These are phyloP conservation scores for Brachyalestes nurse DNA, from an alignment of 2,797 vertebrate species.

Conservation along the genomic window DNA sequence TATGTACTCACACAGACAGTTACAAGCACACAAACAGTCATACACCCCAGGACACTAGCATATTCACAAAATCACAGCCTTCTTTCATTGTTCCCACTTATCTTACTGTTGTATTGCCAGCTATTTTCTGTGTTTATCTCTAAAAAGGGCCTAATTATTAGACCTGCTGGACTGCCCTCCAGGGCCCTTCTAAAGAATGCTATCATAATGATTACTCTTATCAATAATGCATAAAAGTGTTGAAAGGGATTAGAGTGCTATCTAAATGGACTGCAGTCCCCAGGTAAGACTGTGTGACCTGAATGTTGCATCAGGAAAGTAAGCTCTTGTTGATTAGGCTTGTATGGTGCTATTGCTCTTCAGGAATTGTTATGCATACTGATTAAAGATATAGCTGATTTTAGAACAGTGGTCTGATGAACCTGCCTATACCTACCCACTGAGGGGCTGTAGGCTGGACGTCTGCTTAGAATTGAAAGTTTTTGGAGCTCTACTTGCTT, in stretches of 20 bases:
- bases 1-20: conserved; percentile 17
- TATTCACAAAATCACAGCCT: conserved; percentile 17
- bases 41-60: conserved; percentile 10
- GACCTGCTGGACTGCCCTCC: conserved; percentile 67
- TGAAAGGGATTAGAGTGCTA: conserved; percentile 58
- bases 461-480: not conserved
- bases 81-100: not conserved
- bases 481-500: too few relatives aligned
- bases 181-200: conserved; percentile 62
- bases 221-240: conserved; percentile 70
- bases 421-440: not conserved
- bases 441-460: not conserved
- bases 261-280: conserved; percentile 2
- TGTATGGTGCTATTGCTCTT: not conserved
- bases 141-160: conserved; percentile 62
- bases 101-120: conserved; percentile 38
- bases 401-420: not conserved
- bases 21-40: not conserved
- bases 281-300: not conserved
- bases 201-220: conserved; percentile 60
- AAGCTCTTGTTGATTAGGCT: conserved; percentile 8
- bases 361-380: not conserved
- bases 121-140: conserved; percentile 67
- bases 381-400: not conserved
- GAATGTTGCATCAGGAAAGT: conserved; percentile 7